Evolutionary conservation across 2,113 vertebrate species (phyloP), one percentile per base, ranked within the genome.

Genomic region (Aplodontia rufa): DNA sequence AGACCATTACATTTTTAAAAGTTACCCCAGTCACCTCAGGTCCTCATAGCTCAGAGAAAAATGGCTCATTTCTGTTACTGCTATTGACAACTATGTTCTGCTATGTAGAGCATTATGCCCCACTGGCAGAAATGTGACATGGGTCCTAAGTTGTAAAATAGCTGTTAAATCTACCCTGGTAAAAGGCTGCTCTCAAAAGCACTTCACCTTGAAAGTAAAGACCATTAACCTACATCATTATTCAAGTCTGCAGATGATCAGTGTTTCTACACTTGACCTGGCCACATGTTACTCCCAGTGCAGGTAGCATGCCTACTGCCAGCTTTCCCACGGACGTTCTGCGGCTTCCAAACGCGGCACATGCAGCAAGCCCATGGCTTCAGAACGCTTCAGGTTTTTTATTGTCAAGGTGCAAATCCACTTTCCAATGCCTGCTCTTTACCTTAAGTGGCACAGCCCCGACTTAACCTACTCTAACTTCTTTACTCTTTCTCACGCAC

Each of bases 21-120:
- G 58, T 55, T 71, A 72, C 66, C 2, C 72, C 0, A 10, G 35
- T 92, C 51, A 76, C 37, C 90, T 62, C 19, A 32, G 49, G 53
- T 82, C 62, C 78, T 96, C 62, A 49, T 19, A 9, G 49, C 82
- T 96, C 74, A 69, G 1, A 35, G 88, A 49, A 95, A 83, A 95
- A 90, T 26, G 35, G 62, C 80, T 96, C 35, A 24, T 49, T 92
- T 64, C 91, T 72, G 51, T 58, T 62, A 45, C 66, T 94, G 74
- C 49, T 96, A 87, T 24, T 87, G 92, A 92, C 68, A 53, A 69
- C 2, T n/a, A 76, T 79, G 20, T 92, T 85, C 78, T 87, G 5
- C 69, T 53, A 35, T 22, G 35, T 11, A 4, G 32, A n/a, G 24
- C 30, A 3, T 42, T n/a, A n/a, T 35, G 47, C 17, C 14, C 55